phyloP scores from a whole-genome alignment of 2,888 invertebrate genomes.

The Papilio protenor region DNA sequence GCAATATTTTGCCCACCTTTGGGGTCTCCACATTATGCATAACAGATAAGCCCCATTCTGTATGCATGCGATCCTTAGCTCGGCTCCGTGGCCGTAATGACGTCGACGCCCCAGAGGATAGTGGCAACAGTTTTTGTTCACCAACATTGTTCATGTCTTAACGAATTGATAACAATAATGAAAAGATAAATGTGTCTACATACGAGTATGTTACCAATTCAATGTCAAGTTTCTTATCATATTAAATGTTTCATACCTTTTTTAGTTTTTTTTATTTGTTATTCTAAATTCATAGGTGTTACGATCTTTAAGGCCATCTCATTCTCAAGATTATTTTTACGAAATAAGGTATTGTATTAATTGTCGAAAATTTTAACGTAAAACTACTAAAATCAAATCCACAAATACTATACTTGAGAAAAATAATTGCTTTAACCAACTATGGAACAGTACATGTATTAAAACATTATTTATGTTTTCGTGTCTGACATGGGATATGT shows the following conservation, averaged over 20 bases:
- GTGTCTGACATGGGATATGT: conserved; percentile 10
- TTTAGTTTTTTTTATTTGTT: neutral
- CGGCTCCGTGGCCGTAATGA: conserved; percentile 69
- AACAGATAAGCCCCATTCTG: conserved; percentile 83
- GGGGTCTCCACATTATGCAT: conserved; percentile 84
- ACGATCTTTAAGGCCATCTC: too few relatives aligned
- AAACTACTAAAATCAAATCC: neutral
- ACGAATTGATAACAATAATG: conserved; percentile 41
- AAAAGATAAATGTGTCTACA: neutral
- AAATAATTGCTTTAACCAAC: neutral
- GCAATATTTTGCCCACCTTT: conserved; percentile 83
- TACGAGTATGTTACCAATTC: neutral
- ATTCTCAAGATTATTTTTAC: neutral
- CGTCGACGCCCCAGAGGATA: conserved; percentile 68
- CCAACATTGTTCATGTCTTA: conserved; percentile 50
- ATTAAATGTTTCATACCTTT: neutral
- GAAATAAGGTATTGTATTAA: neutral
- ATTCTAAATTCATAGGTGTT: too few relatives aligned
- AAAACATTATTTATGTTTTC: conserved; percentile 21
- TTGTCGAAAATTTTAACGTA: neutral
- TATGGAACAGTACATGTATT: neutral
- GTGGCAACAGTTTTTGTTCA: conserved; percentile 55
- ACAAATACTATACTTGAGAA: neutral
- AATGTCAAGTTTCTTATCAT: neutral
- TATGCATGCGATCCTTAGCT: conserved; percentile 84